Evolutionary conservation across 2,797 vertebrate genomes (phyloP), one percentile per base, ranked within the genome.

Genomic region (Cossypha heuglini): DNA sequence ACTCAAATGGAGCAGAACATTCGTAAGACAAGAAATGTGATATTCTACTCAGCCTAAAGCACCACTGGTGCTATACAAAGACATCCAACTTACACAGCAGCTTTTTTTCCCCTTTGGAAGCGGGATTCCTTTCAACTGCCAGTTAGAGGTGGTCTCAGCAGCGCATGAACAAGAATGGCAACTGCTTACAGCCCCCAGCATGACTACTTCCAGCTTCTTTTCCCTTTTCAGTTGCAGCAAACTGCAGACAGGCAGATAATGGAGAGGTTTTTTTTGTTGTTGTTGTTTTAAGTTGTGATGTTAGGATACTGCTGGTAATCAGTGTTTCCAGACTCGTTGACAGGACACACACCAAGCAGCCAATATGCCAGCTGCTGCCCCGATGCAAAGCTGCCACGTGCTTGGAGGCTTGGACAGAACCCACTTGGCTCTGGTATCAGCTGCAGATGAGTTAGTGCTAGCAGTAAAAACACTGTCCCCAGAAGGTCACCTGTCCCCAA

Each of bases 1-100:
- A 77, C 42, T 94, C 86, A 87, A 89, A 89, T 73, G 86, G 72
- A 93, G 91, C 75, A 92, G 84, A 93, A 96, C 78, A 75, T 80
- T 73, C 28, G 4, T 33, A 58, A 74, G 20, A 71, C 40, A 79
- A 77, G 68, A 85, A 93, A 82, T 0, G 3, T 0, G 6, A 89
- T 81, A 80, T 43, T 49, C 58, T 90, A 59, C 61, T 82, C 84
- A 89, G 92, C 81, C 81, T 92, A 43, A 87, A 96, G 88, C 68
- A 74, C 35, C 72, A 28, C 13, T 38, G 28, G 59, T 43, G 42
- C 59, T 66, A 28, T 22, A 82, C 46, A 88, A 82, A 91, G 82
- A 61, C 71, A 88, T 37, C 28, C 71, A 82, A 78, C 59, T 71
- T 93, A 57, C 68, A 57, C 40, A 79, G 88, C 35, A 89, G 77